Conservation (phyloP, 2,888 invertebrate genomes). For the Drosophila atripex region DNA sequence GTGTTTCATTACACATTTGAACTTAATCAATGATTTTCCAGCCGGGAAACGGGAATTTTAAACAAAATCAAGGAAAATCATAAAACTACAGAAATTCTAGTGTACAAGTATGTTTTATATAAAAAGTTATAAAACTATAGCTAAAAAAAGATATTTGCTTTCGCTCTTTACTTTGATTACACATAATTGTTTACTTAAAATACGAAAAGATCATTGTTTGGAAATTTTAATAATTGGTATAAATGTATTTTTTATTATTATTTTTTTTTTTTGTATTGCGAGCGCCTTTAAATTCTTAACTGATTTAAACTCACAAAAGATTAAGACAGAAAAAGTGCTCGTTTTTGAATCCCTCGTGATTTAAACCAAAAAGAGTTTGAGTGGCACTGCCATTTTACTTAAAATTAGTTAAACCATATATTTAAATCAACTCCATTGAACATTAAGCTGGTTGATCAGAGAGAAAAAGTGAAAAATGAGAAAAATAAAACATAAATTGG, state of each 20-base stretch:
- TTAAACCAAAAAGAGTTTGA: not conserved
- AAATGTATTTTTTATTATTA: slow-evolving; percentile 14
- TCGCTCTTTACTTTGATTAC: slow-evolving; percentile 13
- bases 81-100: slow-evolving; percentile 27
- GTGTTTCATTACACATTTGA: slow-evolving; percentile 26
- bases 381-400: slow-evolving; percentile 23
- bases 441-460: slow-evolving; percentile 34
- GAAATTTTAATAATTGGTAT: slow-evolving; percentile 26
- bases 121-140: slow-evolving; percentile 24
- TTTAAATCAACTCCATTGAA: slow-evolving; percentile 42
- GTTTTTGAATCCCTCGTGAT: not conserved
- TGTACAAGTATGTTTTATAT: slow-evolving; percentile 22
- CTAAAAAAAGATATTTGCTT: slow-evolving; percentile 17
- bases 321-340: too few species aligned
- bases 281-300: not conserved
- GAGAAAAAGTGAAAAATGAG: slow-evolving; percentile 30
- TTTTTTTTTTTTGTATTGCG: slow-evolving; percentile 2
- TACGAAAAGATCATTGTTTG: slow-evolving; percentile 52
- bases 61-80: slow-evolving; percentile 31
- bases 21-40: too few species aligned
- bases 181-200: slow-evolving; percentile 35
- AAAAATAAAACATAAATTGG: slow-evolving; percentile 26
- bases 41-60: too few species aligned
- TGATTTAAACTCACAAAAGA: not conserved
- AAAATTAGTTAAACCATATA: slow-evolving; percentile 55